phyloP scores from a whole-genome alignment of 1,140 invertebrate species.

The Goniozus legneri region DNA sequence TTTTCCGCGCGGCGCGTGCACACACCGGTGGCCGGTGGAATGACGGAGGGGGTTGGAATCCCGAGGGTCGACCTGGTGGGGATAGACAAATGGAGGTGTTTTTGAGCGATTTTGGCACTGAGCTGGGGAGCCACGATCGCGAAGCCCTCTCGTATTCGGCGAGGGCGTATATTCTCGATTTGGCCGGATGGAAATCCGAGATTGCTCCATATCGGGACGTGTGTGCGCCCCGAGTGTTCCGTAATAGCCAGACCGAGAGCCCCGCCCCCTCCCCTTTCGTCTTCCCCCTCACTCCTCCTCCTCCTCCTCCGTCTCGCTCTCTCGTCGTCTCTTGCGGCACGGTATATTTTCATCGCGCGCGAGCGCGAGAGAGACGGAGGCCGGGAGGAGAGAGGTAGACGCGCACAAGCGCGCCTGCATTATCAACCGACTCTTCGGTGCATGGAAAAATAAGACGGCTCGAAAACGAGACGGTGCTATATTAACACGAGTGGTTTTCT shows the following conservation, averaged over 20 bases:
- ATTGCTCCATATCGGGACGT: conserved; percentile 54
- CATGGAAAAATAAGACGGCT: too few relatives aligned
- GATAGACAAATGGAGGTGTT: conserved; percentile 32
- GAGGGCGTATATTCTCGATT: conserved; percentile 54
- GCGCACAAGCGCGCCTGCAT: conserved; percentile 1
- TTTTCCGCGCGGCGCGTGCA: too few relatives aligned
- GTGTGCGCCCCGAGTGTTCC: conserved; percentile 35
- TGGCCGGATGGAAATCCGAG: conserved; percentile 55
- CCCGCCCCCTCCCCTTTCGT: conserved; percentile 7
- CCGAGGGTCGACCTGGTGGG: too few relatives aligned
- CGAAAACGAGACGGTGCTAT: too few relatives aligned
- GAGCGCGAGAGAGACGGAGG: not conserved
- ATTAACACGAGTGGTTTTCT: too few relatives aligned
- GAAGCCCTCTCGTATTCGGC: too few relatives aligned
- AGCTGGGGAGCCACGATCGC: conserved; percentile 28
- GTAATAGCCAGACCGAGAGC: conserved; percentile 29
- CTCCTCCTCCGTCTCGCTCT: not conserved
- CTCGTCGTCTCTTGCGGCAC: not conserved
- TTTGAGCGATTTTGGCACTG: conserved; percentile 48
- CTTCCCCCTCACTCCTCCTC: conserved; percentile 4
- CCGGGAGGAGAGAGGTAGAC: not conserved
- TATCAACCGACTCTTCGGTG: too few relatives aligned
- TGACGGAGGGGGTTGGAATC: too few relatives aligned
- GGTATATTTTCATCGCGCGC: not conserved
- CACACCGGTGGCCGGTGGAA: too few relatives aligned